Evolutionary conservation across 37 sponge, comb jelly and placozoan genomes (phyloP).

Genomic region (Cladorhizidae sp.): DNA sequence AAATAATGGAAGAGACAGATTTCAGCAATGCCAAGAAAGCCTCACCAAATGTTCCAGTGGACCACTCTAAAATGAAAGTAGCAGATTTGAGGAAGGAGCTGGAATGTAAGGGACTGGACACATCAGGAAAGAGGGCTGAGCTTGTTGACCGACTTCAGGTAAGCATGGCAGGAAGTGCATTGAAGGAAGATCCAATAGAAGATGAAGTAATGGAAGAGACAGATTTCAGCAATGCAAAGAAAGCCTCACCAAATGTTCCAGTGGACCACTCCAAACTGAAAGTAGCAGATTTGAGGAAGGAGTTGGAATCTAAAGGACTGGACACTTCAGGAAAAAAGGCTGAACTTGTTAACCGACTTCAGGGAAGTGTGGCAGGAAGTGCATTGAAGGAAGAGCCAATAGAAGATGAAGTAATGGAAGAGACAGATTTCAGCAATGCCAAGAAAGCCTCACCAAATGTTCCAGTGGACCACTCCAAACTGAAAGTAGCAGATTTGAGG

Average conservation of each 20-base stretch:
- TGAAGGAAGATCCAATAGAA: background rate
- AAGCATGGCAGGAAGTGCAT: background rate
- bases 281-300: constrained; percentile 74
- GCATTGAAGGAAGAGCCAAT: background rate
- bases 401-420: constrained; percentile 29
- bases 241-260: background rate
- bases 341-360: constrained; percentile 62
- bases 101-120: constrained; percentile 60
- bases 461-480: constrained; percentile 30
- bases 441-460: background rate
- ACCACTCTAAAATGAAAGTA: constrained; percentile 68
- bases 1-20: constrained; percentile 58
- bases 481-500: constrained; percentile 79
- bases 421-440: constrained; percentile 57
- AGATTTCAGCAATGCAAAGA: constrained; percentile 40
- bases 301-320: constrained; percentile 67
- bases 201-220: constrained; percentile 47
- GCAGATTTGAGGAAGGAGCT: constrained; percentile 78
- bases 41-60: background rate
- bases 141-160: constrained; percentile 62
- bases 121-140: constrained; percentile 81
- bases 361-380: constrained; percentile 12
- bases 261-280: constrained; percentile 61
- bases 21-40: constrained; percentile 16
- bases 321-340: constrained; percentile 82